Evolutionary conservation across 2,888 invertebrate species (phyloP), one percentile per base, ranked within the genome.

Genomic region (Linnaemya vulpina): DNA sequence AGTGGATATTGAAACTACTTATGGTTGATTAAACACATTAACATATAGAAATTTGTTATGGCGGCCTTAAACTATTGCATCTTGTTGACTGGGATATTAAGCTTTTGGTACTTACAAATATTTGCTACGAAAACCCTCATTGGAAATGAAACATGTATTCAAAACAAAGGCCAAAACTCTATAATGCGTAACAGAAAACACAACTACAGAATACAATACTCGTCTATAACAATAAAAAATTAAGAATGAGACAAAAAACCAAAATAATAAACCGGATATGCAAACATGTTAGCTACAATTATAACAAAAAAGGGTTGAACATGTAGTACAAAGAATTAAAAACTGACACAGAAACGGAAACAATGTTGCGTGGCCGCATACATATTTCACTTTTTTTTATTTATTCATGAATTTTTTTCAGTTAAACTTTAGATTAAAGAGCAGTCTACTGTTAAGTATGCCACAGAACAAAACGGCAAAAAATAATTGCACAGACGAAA

Each of bases 201-300:
- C 46, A n/a, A 30, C 3, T 30, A 30, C 30, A 30, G 2, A 5
- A 2, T 30, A 30, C 30, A 30, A 30, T 30, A 30, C 30, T 30
- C 30, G 5, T 30, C 2, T 3, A 30, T 30, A n/a, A n/a, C n/a
- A 30, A 15, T n/a, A 67, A 65, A 30, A 43, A 58, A n/a, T 5
- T 4, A 15, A 38, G 0, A 25, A 58, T 43, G 3, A 38, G 22
- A 74, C 3, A 35, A 46, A 60, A 65, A 65, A 55, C 15, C 30
- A 17, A 76, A 67, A 76, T 49, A 76, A 76, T 55, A 78, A 74
- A 83, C 60, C 78, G 83, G 83, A 83, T 83, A 83, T 83, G 68
- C 74, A 74, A 83, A 83, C 78, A 83, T 83, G 83, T 83, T 78
- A 74, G 68, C 40, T 74, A 60, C 67, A 78, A 73, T 77, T 51